These are phyloP conservation scores for Actenoides lindsayi DNA, from an alignment of 2,113 vertebrate genomes.

Conservation along the genomic window DNA sequence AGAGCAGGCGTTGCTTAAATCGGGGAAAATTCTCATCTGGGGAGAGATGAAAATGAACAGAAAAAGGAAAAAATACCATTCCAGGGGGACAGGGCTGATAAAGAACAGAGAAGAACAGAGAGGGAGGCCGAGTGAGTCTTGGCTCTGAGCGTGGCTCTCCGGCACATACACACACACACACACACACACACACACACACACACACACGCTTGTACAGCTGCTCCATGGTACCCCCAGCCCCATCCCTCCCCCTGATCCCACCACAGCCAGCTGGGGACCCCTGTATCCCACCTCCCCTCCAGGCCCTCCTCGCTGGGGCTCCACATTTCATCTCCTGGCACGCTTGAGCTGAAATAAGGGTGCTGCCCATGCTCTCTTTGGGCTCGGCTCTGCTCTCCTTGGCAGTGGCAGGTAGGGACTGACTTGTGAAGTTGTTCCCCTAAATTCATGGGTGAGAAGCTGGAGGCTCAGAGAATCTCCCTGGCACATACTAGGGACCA, in stretches of 20 bases:
- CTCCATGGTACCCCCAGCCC: neutral
- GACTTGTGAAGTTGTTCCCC: neutral
- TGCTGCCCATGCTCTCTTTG: rapidly evolving
- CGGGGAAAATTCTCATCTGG: neutral
- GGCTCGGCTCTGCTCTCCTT: neutral
- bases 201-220: neutral
- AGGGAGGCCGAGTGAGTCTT: neutral
- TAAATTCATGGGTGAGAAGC: neutral
- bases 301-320: neutral
- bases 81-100: slow-evolving; percentile 31
- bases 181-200: neutral
- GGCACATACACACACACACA: neutral
- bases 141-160: neutral
- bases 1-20: neutral
- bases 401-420: neutral
- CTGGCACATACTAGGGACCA: rapidly evolving
- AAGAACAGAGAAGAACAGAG: neutral
- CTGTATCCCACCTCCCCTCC: neutral
- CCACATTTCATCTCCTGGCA: rapidly evolving
- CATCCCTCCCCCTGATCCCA: rapidly evolving
- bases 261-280: neutral
- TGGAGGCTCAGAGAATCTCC: neutral
- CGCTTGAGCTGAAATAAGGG: rapidly evolving
- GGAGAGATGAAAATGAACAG: neutral
- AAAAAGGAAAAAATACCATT: neutral